phyloP scores from a whole-genome alignment of 35 echinoderm and acorn worm genomes.

The Amphiura filiformis region DNA sequence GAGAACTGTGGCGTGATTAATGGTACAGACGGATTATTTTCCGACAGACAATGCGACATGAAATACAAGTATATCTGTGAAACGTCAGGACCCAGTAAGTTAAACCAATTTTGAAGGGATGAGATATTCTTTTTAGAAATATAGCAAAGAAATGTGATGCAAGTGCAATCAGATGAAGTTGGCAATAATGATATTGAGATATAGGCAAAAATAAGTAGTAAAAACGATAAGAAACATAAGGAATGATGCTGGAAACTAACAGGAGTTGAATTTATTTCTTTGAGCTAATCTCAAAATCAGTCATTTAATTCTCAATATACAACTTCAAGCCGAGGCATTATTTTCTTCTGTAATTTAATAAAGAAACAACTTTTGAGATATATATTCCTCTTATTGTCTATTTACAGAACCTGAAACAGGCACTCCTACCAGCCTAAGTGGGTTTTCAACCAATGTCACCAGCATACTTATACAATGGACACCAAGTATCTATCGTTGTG shows the following conservation, averaged over 20 bases:
- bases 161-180: no score
- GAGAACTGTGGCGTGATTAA: slow-evolving; percentile 64
- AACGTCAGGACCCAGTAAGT: neutral
- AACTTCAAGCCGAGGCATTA: no score
- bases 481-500: neutral
- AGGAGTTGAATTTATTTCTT: no score
- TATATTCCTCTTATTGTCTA: neutral
- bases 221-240: no score
- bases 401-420: neutral
- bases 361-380: no score
- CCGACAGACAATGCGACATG: slow-evolving; percentile 64
- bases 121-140: no score
- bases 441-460: neutral
- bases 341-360: no score
- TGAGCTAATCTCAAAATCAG: neutral
- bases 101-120: no score
- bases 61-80: slow-evolving; percentile 60
- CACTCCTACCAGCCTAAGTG: neutral
- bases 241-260: no score
- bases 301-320: neutral
- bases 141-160: no score
- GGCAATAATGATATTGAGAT: no score
- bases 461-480: neutral
- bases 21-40: neutral
- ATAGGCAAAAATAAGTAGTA: no score